These are phyloP conservation scores for Bedellia somnulentella DNA, from an alignment of 2,888 invertebrate species.

Conservation along the genomic window DNA sequence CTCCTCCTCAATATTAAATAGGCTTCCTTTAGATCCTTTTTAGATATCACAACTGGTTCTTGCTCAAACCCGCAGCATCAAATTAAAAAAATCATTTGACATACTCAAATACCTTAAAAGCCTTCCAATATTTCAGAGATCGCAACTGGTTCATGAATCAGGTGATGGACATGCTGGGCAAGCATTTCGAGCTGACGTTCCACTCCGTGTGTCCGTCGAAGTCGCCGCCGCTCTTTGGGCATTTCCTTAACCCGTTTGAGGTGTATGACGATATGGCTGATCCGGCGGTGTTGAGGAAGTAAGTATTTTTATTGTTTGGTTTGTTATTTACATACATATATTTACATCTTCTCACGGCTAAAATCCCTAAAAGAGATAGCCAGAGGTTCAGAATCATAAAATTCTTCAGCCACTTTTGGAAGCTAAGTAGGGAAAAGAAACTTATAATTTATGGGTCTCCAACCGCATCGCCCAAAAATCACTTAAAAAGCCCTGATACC, in stretches of 20 bases:
- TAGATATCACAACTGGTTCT: too few relatives aligned
- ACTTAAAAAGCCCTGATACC: too few relatives aligned
- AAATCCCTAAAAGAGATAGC: not conserved
- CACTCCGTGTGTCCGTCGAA: conserved; percentile 76
- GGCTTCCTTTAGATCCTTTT: too few relatives aligned
- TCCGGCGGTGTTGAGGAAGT: conserved; percentile 48
- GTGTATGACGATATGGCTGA: conserved; percentile 81
- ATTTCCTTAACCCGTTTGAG: conserved; percentile 76
- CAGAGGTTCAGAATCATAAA: too few relatives aligned
- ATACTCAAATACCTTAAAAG: too few relatives aligned
- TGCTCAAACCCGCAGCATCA: too few relatives aligned
- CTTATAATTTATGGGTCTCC: too few relatives aligned
- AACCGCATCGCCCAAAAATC: too few relatives aligned
- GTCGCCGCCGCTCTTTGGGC: conserved; percentile 72
- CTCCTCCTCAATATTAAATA: too few relatives aligned
- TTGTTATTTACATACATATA: not conserved
- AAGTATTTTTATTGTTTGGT: conserved; percentile 10
- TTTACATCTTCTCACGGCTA: not conserved
- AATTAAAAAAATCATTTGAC: too few relatives aligned
- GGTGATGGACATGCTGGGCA: conserved; percentile 74
- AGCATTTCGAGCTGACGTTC: conserved; percentile 78
- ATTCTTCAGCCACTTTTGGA: too few relatives aligned
- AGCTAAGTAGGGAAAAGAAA: too few relatives aligned
- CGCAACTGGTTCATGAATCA: conserved; percentile 74
- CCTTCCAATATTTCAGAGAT: conserved; percentile 70